These are phyloP conservation scores for Dromius quadrimaculatus DNA, from an alignment of 2,888 invertebrate genomes.

Conservation along the genomic window DNA sequence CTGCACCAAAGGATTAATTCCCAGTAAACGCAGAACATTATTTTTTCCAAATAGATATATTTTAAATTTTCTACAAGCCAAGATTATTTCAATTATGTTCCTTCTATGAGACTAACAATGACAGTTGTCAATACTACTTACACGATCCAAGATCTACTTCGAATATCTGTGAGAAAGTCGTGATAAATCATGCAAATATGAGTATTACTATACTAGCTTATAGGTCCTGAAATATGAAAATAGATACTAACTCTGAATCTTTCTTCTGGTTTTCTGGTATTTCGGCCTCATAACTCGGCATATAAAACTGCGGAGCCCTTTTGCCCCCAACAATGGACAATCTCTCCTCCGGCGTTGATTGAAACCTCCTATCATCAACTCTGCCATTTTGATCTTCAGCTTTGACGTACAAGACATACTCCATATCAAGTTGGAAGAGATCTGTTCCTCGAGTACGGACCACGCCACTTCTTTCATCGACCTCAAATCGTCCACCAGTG, in stretches of 20 bases:
- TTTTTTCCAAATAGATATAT: no score
- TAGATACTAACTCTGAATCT: conserved; percentile 89
- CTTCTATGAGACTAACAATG: no score
- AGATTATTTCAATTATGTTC: no score
- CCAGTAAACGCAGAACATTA: no score
- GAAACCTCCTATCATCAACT: conserved; percentile 89
- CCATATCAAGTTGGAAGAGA: conserved; percentile 94
- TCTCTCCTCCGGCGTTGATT: conserved; percentile 91
- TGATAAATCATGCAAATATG: no score
- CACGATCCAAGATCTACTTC: no score
- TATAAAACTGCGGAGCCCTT: conserved; percentile 96
- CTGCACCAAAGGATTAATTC: no score
- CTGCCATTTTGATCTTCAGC: conserved; percentile 96
- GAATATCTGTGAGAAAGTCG: no score
- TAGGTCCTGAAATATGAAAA: no score
- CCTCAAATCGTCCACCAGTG: conserved; percentile 80
- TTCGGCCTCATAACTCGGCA: conserved; percentile 93
- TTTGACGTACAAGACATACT: conserved; percentile 95
- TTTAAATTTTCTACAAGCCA: no score
- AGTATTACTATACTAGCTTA: no score
- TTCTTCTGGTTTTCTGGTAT: conserved; percentile 97
- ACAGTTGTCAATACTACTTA: no score
- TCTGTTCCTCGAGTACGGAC: conserved; percentile 92
- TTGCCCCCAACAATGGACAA: conserved; percentile 97
- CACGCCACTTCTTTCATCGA: conserved; percentile 92